phyloP scores from a whole-genome alignment of 2,888 invertebrate genomes.

The Hoplodrina blanda region DNA sequence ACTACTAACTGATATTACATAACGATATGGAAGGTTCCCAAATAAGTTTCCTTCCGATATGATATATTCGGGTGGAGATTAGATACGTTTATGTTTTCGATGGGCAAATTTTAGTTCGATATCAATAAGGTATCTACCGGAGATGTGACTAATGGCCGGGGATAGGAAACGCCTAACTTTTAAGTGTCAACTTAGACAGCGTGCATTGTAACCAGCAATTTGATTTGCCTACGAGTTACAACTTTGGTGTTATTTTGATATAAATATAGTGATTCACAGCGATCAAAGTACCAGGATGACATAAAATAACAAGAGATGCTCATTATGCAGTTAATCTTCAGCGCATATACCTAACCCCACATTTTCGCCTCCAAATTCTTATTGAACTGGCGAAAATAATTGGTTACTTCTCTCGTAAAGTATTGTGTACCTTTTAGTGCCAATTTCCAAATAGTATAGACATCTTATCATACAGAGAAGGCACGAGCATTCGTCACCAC shows the following conservation, averaged over 20 bases:
- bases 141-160: neutral
- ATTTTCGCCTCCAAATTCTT: neutral
- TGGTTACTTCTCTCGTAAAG: neutral
- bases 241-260: neutral
- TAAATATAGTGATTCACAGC: neutral
- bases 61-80: constrained; percentile 19
- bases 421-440: constrained; percentile 4
- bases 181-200: neutral
- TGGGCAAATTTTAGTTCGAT: constrained; percentile 7
- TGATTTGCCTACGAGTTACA: neutral
- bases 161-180: constrained; percentile 18
- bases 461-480: no score
- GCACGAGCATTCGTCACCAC: no score
- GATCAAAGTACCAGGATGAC: constrained; percentile 24
- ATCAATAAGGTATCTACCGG: neutral
- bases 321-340: constrained; percentile 12
- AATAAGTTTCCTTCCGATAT: constrained; percentile 42
- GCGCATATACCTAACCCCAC: neutral
- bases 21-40: constrained; percentile 19
- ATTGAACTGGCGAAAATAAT: no score
- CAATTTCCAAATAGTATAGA: no score
- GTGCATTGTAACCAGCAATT: neutral
- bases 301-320: constrained; percentile 18
- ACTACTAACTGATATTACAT: constrained; percentile 16
- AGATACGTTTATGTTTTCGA: constrained; percentile 21